phyloP scores from a whole-genome alignment of 2,888 invertebrate species.

The Actias luna region DNA sequence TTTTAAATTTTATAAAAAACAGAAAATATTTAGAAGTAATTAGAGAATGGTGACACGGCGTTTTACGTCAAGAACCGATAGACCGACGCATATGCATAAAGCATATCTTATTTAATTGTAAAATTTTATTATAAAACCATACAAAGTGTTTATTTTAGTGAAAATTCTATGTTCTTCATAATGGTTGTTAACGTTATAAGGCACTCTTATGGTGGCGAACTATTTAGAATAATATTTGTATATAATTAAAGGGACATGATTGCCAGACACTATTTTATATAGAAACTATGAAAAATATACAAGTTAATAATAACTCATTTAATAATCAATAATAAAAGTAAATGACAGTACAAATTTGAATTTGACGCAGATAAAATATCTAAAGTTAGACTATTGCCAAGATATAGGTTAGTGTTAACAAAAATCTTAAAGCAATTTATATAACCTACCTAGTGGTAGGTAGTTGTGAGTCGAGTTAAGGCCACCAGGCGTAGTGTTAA shows the following conservation, averaged over 20 bases:
- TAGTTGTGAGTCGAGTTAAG: constrained; percentile 24
- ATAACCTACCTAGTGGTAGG: constrained; percentile 22
- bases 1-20: constrained; percentile 56
- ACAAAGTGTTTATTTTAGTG: constrained; percentile 53
- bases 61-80: constrained; percentile 15
- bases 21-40: constrained; percentile 48
- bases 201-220: constrained; percentile 50
- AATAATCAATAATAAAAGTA: constrained; percentile 11
- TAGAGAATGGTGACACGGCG: constrained; percentile 43
- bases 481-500: constrained; percentile 17
- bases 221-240: constrained; percentile 46
- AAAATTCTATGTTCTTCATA: constrained; percentile 48
- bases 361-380: constrained; percentile 29
- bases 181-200: constrained; percentile 62
- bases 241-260: constrained; percentile 50
- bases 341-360: constrained; percentile 36
- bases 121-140: constrained; percentile 38
- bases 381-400: constrained; percentile 33
- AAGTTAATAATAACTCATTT: constrained; percentile 14
- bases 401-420: constrained; percentile 35
- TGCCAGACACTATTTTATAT: constrained; percentile 56
- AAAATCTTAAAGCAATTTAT: constrained; percentile 25
- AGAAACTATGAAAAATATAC: constrained; percentile 33
- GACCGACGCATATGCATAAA: constrained; percentile 12
- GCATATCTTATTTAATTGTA: constrained; percentile 31